Evolutionary conservation across 2,113 vertebrate species (phyloP), one percentile per base, ranked within the genome.

Genomic region (Paramormyrops kingsleyae): DNA sequence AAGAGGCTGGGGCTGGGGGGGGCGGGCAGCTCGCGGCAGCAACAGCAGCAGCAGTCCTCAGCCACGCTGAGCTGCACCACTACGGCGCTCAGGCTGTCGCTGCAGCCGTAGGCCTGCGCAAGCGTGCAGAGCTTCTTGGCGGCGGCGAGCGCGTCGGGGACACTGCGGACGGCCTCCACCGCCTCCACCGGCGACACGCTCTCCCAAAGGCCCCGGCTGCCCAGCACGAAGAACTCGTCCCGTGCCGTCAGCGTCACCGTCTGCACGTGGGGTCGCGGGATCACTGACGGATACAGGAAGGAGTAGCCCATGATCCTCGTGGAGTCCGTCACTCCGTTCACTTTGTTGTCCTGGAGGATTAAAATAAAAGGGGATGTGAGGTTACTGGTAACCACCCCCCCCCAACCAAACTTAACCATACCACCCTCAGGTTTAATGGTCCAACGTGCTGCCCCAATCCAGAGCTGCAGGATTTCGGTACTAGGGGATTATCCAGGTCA

Each of bases 201-300:
- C 91, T 99, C 99, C 96, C 98, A 99, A 83, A 99, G 92, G 42
- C 97, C 99, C 66, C 98, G 97, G 94, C 97, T 99, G 42, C 99
- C 99, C 93, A 99, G 95, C 91, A 99, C 97, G 94, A 99, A 99
- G 93, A 99, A 99, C 93, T 99, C 98, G 21, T 99, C 98, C 93
- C 97, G 97, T 0, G 98, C 95, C 0, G 97, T 98, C 87, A 99
- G 96, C n/a, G 97, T 96, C 89, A 99, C 97, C 0, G 97, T 98
- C 94, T 97, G 97, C 88, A 99, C 97, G 0, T 99, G 96, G 5
- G 98, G 99, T 2, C 97, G 97, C 0, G 99, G 99, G 83, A 99
- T 96, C 74, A 99, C 98, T 0, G 97, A 97, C 0, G 99, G 99
- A 93, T 99, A 99, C 15, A 99, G 97, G 93, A 99, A 99, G 59